Evolutionary conservation across 2,113 vertebrate species (phyloP), one percentile per base, ranked within the genome.

Genomic region (Deroptyus accipitrinus): DNA sequence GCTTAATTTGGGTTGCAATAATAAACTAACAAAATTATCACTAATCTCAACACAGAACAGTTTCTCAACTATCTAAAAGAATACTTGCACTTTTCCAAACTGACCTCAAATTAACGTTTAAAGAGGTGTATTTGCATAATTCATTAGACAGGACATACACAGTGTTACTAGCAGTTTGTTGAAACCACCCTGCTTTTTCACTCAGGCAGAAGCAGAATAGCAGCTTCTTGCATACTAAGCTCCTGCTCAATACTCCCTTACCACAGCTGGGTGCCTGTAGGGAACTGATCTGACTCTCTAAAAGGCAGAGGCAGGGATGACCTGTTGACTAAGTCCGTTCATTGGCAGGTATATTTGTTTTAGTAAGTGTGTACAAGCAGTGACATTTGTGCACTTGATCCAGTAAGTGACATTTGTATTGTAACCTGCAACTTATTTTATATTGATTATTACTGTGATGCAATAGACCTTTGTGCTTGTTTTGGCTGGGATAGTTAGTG

Each of bases 261-360:
- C 13, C 2, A 1, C 48, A 84, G 39, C n/a, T 81, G n/a, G 27
- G 35, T 48, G 30, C 19, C n/a, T 44, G 5, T 12, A 24, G 11
- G 27, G 31, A 93, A 41, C 54, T 51, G 37, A 79, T 67, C 19
- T 76, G 51, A 15, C 30, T 74, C 18, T 35, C 35, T 73, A 46
- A 80, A 88, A 88, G 46, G 11, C 49, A 67, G 35, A 92, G 66
- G 35, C 74, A 90, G 63, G 44, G 31, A 19, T 92, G 42, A 86
- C 61, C 52, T 61, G 44, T 54, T 86, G 66, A 96, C 87, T 76
- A 90, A 96, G 84, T 91, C 83, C 69, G 14, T 80, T 96, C 61
- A 91, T 96, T 93, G 96, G 86, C 90, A 75, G 51, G 49, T 49
- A 28, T 90, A 83, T 91, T 96, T 97, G 81, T 96, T 97, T 97